Base-by-base conservation (phyloP, 2,797 vertebrate species). In the Mus spretus region DNA sequence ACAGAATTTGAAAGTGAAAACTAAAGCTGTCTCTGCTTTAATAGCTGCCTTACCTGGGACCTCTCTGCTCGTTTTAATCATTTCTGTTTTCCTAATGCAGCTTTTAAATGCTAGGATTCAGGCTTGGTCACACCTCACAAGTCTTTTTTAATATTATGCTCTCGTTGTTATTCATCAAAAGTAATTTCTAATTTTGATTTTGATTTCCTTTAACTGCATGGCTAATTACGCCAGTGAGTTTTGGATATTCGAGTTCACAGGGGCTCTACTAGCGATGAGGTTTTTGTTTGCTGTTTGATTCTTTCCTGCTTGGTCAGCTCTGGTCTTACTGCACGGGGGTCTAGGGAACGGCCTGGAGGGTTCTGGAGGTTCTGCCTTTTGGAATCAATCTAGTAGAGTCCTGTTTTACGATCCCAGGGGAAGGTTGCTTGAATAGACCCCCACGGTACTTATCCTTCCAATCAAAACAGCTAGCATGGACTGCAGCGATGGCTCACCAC, bases 51-150 rank as follows among this genome's bases (percentile, higher is more conserved):
- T 55, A 55, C 81, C n/a, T 67, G 65, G 59, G 78, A 72, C 15
- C 40, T 44, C 57, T 81, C 92, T 40, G 34, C 70, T 87, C 55
- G 47, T 85, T 91, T 90, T 61, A 88, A 84, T 84, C 19, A 72
- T 92, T 95, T 34, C 91, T 82, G 75, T 67, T 95, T 95, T 89
- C 80, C 77, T 93, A 90, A 91, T 53, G 55, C 13, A 40, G 63
- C 77, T 83, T 86, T 95, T 80, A 90, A 91, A 75, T 61, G 31
- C 8, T 86, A 63, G 44, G 87, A 85, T 82, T 82, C 63, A 83
- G 72, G 61, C 89, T 81, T 40, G 9, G 63, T 61, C 65, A 75
- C 34, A 67, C 40, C 65, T 90, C 81, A 65, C 4, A 75, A 59
- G 80, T 31, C 34, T 63, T 34, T 24, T 53, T 72, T 12, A 47